Evolutionary conservation across 2,797 vertebrate species (phyloP), one percentile per base, ranked within the genome.

Genomic region (Rachycentron canadum): DNA sequence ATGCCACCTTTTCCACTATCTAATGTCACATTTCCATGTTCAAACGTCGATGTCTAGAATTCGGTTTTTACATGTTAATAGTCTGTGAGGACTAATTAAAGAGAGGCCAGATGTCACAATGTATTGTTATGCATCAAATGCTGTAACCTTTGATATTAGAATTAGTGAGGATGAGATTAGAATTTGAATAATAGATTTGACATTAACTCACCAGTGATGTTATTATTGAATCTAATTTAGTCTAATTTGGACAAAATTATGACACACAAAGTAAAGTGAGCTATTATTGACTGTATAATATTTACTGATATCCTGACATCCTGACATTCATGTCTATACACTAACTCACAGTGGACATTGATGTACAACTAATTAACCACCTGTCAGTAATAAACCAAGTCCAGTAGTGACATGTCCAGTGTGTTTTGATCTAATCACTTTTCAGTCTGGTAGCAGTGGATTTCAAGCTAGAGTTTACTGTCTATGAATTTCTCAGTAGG

Each of bases 11-110:
- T 86, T 83, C 75, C 62, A 63, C 78, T 68, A 82, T 84, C 76
- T 90, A 93, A 93, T 95, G 93, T 94, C 94, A 94, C 90, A 93
- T 95, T 94, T 94, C 85, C 92, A 93, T 94, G 89, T 92, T 91
- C 79, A 91, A 90, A 92, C 82, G 78, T 90, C 90, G 86, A 60
- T 90, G 79, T 83, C 82, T 87, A 64, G 75, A 86, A 69, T 74
- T 69, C 40, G 49, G 8, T 83, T 83, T 76, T 82, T 86, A 89
- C 84, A 82, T 78, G 60, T 59, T 88, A 84, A 91, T 81, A 86
- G 82, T 86, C 87, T 83, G 75, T 78, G 79, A 87, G 70, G 87
- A 79, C 85, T 92, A 93, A 94, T 95, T 94, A 94, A 89, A 92
- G 58, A 69, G 64, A 81, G 57, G 67, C 72, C 73, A 89, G 76